phyloP scores from a whole-genome alignment of 1,140 invertebrate genomes.

The Plectus sambesii region DNA sequence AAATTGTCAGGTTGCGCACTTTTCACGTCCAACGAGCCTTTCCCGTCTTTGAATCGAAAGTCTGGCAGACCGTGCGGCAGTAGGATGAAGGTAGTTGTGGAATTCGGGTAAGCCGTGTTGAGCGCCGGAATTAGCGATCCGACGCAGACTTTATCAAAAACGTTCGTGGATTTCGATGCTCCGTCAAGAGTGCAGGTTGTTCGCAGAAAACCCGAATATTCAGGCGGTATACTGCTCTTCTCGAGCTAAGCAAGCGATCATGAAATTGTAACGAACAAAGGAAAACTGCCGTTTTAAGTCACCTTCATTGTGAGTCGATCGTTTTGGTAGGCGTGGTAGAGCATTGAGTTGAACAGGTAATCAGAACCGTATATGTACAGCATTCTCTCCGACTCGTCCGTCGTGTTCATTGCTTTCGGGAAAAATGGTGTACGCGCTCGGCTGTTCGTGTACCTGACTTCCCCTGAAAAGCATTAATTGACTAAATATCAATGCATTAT shows the following conservation, averaged over 20 bases:
- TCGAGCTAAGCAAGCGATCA: constrained; percentile 31
- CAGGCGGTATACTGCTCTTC: constrained; percentile 27
- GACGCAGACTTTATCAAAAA: constrained; percentile 39
- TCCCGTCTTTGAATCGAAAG: constrained; percentile 33
- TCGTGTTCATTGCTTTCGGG: constrained; percentile 23
- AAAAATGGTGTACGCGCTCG: constrained; percentile 32
- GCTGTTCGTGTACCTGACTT: constrained; percentile 31
- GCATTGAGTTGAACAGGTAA: constrained; percentile 41
- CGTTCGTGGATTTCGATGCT: constrained; percentile 27
- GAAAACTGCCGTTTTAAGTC: constrained; percentile 14
- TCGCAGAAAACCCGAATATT: constrained; percentile 36
- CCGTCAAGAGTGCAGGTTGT: constrained; percentile 30
- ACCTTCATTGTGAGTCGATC: constrained; percentile 38
- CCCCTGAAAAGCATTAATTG: constrained; percentile 25
- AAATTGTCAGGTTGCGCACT: constrained; percentile 20
- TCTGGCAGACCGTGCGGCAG: constrained; percentile 39
- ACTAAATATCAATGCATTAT: no score
- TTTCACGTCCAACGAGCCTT: constrained; percentile 35
- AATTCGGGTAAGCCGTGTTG: constrained; percentile 35
- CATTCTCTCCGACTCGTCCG: constrained; percentile 38
- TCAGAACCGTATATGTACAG: constrained; percentile 44
- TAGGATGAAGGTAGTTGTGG: constrained; percentile 42
- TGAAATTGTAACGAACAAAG: constrained; percentile 15
- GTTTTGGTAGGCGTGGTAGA: constrained; percentile 42
- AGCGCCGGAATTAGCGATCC: constrained; percentile 40